Percentiles rank a stretch among this genome's conserved stretches.
These are phyloP conservation scores for Hydrolagus colliei DNA, from an alignment of 2,797 vertebrate species.

Conservation along the genomic window DNA sequence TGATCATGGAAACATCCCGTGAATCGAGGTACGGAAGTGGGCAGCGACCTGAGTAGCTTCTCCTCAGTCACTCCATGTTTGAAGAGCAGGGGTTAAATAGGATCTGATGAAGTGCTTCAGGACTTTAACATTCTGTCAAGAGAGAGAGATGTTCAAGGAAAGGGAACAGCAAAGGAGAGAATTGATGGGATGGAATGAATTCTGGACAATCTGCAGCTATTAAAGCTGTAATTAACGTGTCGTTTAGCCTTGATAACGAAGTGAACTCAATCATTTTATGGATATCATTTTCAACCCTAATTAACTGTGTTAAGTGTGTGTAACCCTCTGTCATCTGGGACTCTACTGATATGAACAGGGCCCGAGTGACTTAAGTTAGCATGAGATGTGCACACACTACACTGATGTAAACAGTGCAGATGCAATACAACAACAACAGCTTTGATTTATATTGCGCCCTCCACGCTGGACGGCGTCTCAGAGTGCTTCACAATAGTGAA, in stretches of 20 bases:
- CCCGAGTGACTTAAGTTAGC: no score
- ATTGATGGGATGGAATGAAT: fast-evolving
- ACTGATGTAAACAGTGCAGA: background rate
- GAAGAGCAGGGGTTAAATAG: conserved; percentile 42
- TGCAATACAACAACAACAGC: no score
- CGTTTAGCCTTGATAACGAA: background rate
- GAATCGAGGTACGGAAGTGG: conserved; percentile 30
- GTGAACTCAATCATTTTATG: background rate
- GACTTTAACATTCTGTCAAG: background rate
- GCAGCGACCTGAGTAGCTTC: conserved; percentile 40
- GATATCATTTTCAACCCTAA: no score
- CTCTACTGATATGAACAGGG: no score
- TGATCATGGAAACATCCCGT: background rate
- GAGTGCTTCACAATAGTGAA: no score
- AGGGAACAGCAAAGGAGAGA: fast-evolving
- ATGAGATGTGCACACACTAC: background rate
- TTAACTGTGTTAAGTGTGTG: no score
- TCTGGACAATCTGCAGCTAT: fast-evolving
- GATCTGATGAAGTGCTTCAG: conserved; percentile 39
- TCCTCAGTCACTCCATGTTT: conserved; percentile 39
- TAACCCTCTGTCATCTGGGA: no score
- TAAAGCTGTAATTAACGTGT: conserved; percentile 11
- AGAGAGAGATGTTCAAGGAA: fast-evolving
- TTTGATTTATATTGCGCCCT: no score
- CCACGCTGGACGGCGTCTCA: no score